Evolutionary conservation across 2,888 invertebrate genomes (phyloP).

Genomic region (Galeruca laticollis): DNA sequence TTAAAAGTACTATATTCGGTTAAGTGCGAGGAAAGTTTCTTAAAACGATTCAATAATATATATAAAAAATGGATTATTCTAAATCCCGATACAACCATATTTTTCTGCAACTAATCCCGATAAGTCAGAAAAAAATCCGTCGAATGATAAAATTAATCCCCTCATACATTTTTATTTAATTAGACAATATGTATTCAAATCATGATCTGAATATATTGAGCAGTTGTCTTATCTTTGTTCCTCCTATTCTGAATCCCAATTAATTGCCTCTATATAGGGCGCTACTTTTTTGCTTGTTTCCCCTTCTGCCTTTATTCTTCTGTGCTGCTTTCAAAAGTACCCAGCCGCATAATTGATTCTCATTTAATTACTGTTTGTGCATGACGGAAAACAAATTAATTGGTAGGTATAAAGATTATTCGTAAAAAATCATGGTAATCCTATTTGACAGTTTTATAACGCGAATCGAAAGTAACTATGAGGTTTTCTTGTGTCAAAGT

Average conservation of each 20-base stretch:
- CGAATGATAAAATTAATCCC: conserved; percentile 3
- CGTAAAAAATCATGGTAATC: neutral
- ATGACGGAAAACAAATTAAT: neutral
- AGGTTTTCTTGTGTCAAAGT: too few relatives aligned
- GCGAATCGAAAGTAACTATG: too few relatives aligned
- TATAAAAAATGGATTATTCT: neutral
- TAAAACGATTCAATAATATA: too few relatives aligned
- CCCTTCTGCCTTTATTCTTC: neutral
- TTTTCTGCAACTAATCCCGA: neutral
- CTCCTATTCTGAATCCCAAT: conserved; percentile 35
- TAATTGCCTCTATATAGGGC: conserved; percentile 24
- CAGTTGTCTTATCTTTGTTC: conserved; percentile 22
- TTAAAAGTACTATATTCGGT: too few relatives aligned
- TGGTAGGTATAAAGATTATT: neutral
- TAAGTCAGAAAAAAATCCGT: neutral
- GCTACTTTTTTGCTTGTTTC: conserved; percentile 25
- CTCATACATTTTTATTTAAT: conserved; percentile 12
- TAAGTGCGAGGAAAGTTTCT: too few relatives aligned
- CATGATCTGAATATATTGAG: conserved; percentile 34
- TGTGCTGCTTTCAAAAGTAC: neutral
- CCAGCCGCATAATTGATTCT: neutral
- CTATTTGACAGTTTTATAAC: neutral
- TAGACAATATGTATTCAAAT: conserved; percentile 31
- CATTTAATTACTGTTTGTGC: neutral
- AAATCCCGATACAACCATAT: neutral